Conservation (phyloP, 2,888 invertebrate species). For the Salpingus planirostris region DNA sequence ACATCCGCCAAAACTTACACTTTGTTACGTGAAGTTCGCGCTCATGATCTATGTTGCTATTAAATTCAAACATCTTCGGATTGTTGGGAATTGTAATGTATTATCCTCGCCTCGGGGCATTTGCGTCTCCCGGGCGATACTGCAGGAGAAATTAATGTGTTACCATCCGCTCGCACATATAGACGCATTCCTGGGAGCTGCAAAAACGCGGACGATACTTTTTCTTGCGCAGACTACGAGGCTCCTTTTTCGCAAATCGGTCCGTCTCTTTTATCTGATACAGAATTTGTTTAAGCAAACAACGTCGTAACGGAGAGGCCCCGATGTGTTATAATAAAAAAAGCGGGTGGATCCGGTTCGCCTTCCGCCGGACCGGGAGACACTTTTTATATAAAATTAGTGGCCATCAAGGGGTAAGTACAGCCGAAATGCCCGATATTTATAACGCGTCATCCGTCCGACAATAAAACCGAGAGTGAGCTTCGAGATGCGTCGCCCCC, state of each 20-base stretch:
- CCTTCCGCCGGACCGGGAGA: neutral
- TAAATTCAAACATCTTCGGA: constrained; percentile 44
- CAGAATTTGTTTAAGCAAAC: constrained; percentile 5
- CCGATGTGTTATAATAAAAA: constrained; percentile 1
- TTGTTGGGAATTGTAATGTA: constrained; percentile 43
- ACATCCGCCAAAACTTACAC: constrained; percentile 30
- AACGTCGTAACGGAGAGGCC: constrained; percentile 5
- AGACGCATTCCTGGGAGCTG: too few relatives aligned
- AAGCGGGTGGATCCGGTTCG: neutral
- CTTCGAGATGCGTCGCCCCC: constrained; percentile 5
- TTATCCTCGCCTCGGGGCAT: constrained; percentile 36
- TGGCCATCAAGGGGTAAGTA: constrained; percentile 3
- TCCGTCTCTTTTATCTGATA: too few relatives aligned
- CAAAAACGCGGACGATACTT: too few relatives aligned
- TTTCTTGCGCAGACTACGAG: too few relatives aligned
- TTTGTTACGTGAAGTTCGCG: constrained; percentile 40
- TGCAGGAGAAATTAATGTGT: too few relatives aligned
- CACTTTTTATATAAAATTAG: constrained; percentile 7
- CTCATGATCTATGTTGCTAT: constrained; percentile 43
- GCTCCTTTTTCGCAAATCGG: too few relatives aligned
- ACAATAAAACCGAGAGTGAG: constrained; percentile 9
- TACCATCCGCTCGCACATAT: too few relatives aligned
- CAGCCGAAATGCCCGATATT: constrained; percentile 2
- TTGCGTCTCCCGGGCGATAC: constrained; percentile 2
- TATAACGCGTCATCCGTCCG: constrained; percentile 5